Evolutionary conservation across 92 coral and sea anemone species (phyloP), one percentile per base, ranked within the genome.

Genomic region (Ricordea florida): DNA sequence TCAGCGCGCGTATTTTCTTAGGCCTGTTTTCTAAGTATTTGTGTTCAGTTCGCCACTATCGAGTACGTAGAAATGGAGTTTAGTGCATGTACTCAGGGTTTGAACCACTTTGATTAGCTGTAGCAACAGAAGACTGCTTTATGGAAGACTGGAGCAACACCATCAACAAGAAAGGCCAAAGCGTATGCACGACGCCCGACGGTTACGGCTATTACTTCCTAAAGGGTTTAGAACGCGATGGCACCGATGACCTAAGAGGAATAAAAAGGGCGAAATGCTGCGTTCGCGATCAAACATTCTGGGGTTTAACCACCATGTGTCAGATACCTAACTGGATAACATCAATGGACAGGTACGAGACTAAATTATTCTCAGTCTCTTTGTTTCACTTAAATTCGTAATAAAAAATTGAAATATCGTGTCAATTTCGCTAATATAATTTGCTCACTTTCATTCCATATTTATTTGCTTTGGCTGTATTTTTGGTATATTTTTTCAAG

Each of bases 231-330:
- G 83, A 59, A 53, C 10, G 60, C 38, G 51, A 29, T 33, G 37
- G 74, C 31, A 67, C 29, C 7, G 73, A 80, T 38, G 30, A 66
- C 29, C 40, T 86, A 15, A 3, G 9, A 13, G 76, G 64, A 38
- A 65, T 86, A 29, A 79, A 74, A 33, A 53, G 52, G 47, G 91
- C 80, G 10, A 73, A 62, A 36, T 86, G 87, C 28, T 86, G 91
- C 21, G 46, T 22, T 1, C 79, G 91, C 13, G 69, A 85, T 21
- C 48, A 17, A 34, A 85, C 87, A 0, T 86, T 71, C 72, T 66
- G 66, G 72, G 58, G 61, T 48, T 67, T 42, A 3, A 83, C 91
- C n/a, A 81, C 83, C 15, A 42, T 30, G 21, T 86, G 91, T 22
- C 46, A 55, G 65, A 76, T 71, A 16, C 79, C 83, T 22, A 83